Evolutionary conservation across 1,140 invertebrate genomes (phyloP).

Genomic region (Eriosoma lanigerum): DNA sequence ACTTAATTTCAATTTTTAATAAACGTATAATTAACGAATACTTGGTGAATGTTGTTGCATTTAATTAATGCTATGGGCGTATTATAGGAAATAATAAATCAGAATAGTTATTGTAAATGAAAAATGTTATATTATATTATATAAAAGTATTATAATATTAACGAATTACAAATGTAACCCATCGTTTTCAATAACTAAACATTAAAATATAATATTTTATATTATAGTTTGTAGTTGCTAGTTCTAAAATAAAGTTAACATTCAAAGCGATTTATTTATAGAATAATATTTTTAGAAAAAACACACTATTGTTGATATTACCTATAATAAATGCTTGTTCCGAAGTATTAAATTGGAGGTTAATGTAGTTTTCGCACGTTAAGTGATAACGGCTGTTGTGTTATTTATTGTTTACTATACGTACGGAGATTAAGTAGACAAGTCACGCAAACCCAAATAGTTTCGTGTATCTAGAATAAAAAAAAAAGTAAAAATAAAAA

Average conservation of each 20-base stretch:
- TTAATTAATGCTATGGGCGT: slow-evolving; percentile 2
- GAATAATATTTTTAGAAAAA: too few relatives aligned
- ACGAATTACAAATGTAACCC: too few relatives aligned
- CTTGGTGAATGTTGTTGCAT: not conserved
- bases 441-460: slow-evolving; percentile 30
- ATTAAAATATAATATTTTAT: too few relatives aligned
- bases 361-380: slow-evolving; percentile 33
- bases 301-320: not conserved
- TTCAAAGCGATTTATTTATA: too few relatives aligned
- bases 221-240: too few relatives aligned
- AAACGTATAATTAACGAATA: slow-evolving; percentile 29
- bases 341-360: not conserved
- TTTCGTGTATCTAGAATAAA: slow-evolving; percentile 13
- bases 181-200: too few relatives aligned
- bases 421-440: slow-evolving; percentile 16
- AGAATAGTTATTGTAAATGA: too few relatives aligned
- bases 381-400: slow-evolving; percentile 24
- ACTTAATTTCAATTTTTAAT: slow-evolving; percentile 36
- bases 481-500: slow-evolving; percentile 2
- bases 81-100: too few relatives aligned
- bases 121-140: too few relatives aligned
- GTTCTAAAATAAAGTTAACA: too few relatives aligned
- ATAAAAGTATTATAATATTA: too few relatives aligned
- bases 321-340: not conserved
- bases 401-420: slow-evolving; percentile 19